Evolutionary conservation across 2,888 invertebrate species (phyloP), one percentile per base, ranked within the genome.

Genomic region (Drosophila meridionalis): DNA sequence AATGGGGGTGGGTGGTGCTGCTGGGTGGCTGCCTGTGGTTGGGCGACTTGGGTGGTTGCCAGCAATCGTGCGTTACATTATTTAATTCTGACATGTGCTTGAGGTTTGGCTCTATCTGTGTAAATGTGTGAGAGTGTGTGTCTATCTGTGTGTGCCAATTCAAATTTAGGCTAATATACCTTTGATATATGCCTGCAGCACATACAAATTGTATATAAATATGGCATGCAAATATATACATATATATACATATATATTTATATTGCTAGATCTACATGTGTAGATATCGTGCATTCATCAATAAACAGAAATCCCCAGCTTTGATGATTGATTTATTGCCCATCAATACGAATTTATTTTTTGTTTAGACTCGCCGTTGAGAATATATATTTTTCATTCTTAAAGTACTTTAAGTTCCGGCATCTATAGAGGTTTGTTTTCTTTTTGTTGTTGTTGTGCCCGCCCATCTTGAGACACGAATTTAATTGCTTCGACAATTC

Each of bases 11-110:
- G 40, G 20, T 26, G 28, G 14, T 14, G 40, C 14, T 6, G 2
- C 4, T 5, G 4, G 32, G 2, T 20, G 50, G 9, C 2, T 20
- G 20, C 20, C 20, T 34, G 34, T 36, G 62, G 47, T 11, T 20
- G 48, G n/a, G 9, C 6, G 32, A 20, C 50, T 52, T 52, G 48
- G 73, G 64, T 38, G 53, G 38, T 28, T 55, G 56, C 28, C 30
- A 73, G 87, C 83, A 83, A 83, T 86, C 90, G 90, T 85, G 84
- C 87, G 90, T 89, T 83, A 89, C 89, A 87, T 90, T 85, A 89
- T 85, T 85, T 86, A 90, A 86, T 86, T 89, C 82, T 86, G 85
- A 90, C 90, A 90, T 89, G 88, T 90, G 90, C 90, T 90, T 83
- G 89, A 89, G 87, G 89, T 89, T 84, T 83, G 58, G 67, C 55